Evolutionary conservation across 1,140 invertebrate species (phyloP), one percentile per base, ranked within the genome.

Genomic region (Druon quercuslanigerum): DNA sequence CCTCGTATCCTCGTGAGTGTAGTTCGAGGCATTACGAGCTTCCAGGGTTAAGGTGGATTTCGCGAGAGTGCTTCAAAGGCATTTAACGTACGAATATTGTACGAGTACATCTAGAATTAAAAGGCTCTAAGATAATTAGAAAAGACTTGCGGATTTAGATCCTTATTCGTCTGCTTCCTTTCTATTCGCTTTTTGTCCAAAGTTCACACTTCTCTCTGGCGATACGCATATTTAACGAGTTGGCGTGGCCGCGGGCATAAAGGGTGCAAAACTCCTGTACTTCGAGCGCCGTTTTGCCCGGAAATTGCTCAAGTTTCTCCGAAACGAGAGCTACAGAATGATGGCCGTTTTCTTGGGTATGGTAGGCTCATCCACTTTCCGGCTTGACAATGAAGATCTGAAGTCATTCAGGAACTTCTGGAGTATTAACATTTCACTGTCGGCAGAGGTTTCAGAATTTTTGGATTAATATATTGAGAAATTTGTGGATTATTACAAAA

Each of bases 61-160:
- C 77, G 83, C 79, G 82, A 83, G 81, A 80, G 85, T 79, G 79
- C 73, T 83, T 90, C 87, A 89, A 89, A 90, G 87, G 85, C 88
- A 82, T 84, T 78, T 50, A 77, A 82, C 83, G 86, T 85, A 85
- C 83, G 86, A 84, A 81, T 82, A 84, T 82, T 82, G 82, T 81
- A 33, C 25, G 25, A 33, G 25, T 33, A 51, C 71, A 82, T 82
- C 79, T 79, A 79, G 74, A 87, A 90, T 90, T 90, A 90, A 84
- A 87, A 86, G 83, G 81, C 79, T 83, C 83, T 83, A 84, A 83
- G 87, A 89, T 91, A 91, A 91, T 91, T 90, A 85, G 86, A 80
- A 84, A 90, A 88, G 89, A 91, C 90, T 84, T 78, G 82, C 80
- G 81, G 83, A 81, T 76, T 73, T 74, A 51, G 74, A 70, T 72